These are phyloP conservation scores for Heteromurus nitidus DNA, from an alignment of 2,888 invertebrate genomes.

Conservation along the genomic window DNA sequence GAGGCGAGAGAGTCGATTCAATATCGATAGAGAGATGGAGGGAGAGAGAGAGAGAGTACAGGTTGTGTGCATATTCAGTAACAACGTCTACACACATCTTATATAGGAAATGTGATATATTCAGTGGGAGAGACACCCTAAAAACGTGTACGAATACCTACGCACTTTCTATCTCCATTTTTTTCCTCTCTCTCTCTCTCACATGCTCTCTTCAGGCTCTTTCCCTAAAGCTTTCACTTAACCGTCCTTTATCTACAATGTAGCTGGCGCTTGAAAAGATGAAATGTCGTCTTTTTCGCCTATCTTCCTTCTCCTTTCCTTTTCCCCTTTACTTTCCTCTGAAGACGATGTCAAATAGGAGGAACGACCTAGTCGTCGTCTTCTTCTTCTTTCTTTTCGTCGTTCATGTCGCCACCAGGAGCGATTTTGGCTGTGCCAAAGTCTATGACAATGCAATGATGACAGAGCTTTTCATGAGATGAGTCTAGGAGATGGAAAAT, in stretches of 20 bases:
- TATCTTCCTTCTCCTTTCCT: constrained; percentile 11
- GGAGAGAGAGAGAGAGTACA: too few relatives aligned
- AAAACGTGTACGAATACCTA: neutral
- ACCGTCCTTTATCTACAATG: constrained; percentile 22
- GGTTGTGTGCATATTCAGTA: too few relatives aligned
- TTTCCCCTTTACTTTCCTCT: constrained; percentile 14
- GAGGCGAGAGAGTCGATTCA: too few relatives aligned
- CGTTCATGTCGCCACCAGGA: constrained; percentile 49
- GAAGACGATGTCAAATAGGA: constrained; percentile 41
- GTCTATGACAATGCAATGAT: constrained; percentile 43
- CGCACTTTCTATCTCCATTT: too few relatives aligned
- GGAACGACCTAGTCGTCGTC: constrained; percentile 37
- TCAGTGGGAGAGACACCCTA: neutral
- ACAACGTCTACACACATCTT: too few relatives aligned
- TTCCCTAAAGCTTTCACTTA: constrained; percentile 45
- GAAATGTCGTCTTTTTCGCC: constrained; percentile 38
- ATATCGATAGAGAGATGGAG: too few relatives aligned
- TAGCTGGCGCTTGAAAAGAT: constrained; percentile 34
- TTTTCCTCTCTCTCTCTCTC: constrained; percentile 22
- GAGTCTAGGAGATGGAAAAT: constrained; percentile 6
- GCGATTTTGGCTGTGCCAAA: constrained; percentile 46
- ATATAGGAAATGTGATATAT: neutral
- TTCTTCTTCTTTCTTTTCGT: constrained; percentile 12
- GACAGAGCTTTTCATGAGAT: constrained; percentile 16
- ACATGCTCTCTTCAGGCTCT: constrained; percentile 17